A percentile compares a stretch with the other conserved stretches of the same genome.
Evolutionary conservation across 2,888 invertebrate genomes (phyloP).

Genomic region (Ectobius pallidus): DNA sequence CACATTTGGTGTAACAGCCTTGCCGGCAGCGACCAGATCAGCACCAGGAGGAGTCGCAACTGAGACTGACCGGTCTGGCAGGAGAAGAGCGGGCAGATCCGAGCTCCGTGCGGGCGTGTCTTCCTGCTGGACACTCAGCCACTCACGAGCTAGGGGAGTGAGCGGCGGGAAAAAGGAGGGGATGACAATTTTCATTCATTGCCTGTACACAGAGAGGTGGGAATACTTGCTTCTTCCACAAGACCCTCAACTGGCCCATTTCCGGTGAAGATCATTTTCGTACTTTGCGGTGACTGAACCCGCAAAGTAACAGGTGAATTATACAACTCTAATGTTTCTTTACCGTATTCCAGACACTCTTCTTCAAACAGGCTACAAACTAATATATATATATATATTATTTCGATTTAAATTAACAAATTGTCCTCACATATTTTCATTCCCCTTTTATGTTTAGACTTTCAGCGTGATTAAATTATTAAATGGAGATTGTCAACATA

Average conservation of each 20-base stretch:
- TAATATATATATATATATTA: too few species aligned
- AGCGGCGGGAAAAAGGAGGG: slow-evolving; percentile 13
- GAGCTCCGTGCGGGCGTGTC: slow-evolving; percentile 2
- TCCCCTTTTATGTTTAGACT: too few species aligned
- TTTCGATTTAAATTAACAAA: too few species aligned
- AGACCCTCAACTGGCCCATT: not conserved
- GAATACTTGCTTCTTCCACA: too few species aligned
- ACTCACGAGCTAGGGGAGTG: not conserved
- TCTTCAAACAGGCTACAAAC: too few species aligned
- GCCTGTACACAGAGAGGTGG: not conserved
- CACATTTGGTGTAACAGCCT: not conserved
- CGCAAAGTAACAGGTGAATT: not conserved
- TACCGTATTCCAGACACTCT: too few species aligned
- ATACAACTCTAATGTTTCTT: too few species aligned
- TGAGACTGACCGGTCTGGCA: not conserved
- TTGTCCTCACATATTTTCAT: too few species aligned
- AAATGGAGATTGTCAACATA: too few species aligned
- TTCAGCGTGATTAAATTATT: too few species aligned
- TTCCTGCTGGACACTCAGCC: not conserved
- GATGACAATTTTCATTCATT: slow-evolving; percentile 36
- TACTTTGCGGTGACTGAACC: slow-evolving; percentile 1
- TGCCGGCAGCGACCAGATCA: not conserved
- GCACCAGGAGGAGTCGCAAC: not conserved
- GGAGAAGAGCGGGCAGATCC: not conserved
- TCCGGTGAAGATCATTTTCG: not conserved